Percentiles rank a stretch among this genome's conserved stretches.
Conservation (phyloP, 2,888 invertebrate genomes). For the Deilephila porcellus region DNA sequence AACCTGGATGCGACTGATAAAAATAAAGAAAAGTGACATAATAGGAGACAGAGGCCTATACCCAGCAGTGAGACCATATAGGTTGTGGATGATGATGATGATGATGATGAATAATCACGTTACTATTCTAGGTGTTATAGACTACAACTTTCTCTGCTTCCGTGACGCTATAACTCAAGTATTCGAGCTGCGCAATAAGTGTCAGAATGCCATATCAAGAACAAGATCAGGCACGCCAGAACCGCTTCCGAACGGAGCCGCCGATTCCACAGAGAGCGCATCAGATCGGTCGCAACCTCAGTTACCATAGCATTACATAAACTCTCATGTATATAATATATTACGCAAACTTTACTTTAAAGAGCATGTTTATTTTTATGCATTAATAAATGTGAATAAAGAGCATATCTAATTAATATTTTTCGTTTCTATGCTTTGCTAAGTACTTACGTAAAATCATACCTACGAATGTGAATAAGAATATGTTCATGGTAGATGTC, state of each 20-base stretch:
- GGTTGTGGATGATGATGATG: too few species aligned
- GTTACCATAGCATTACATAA: slow-evolving; percentile 64
- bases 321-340: slow-evolving; percentile 24
- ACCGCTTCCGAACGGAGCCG: slow-evolving; percentile 68
- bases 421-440: too few species aligned
- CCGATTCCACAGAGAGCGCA: slow-evolving; percentile 68
- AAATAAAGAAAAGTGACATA: too few species aligned
- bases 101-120: too few species aligned
- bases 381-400: slow-evolving; percentile 27
- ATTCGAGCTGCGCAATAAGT: slow-evolving; percentile 93
- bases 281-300: slow-evolving; percentile 64
- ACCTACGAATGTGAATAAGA: too few species aligned
- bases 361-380: slow-evolving; percentile 23
- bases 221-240: slow-evolving; percentile 62
- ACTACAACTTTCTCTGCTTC: slow-evolving; percentile 99
- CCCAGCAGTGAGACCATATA: too few species aligned
- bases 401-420: slow-evolving; percentile 10
- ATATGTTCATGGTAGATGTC: too few species aligned
- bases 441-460: too few species aligned
- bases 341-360: slow-evolving; percentile 16
- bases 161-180: slow-evolving; percentile 98
- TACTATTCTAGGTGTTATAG: slow-evolving; percentile 92
- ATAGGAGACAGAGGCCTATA: too few species aligned
- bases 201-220: slow-evolving; percentile 76
- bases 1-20: too few species aligned